Evolutionary conservation across 2,888 invertebrate species (phyloP), one percentile per base, ranked within the genome.

Genomic region (Acleris cristana): DNA sequence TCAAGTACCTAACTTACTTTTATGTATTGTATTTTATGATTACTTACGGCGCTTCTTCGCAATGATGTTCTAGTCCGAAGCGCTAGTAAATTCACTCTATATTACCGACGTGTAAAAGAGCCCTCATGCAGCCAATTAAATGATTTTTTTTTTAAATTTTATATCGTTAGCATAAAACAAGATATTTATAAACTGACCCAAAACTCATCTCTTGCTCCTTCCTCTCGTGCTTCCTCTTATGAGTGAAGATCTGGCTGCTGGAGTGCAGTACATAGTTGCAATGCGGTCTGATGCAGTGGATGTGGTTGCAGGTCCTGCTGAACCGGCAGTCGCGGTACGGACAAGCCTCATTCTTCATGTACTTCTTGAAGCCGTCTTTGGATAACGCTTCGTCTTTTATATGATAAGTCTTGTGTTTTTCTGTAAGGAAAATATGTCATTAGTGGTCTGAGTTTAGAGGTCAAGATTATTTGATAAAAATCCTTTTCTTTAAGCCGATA

Each of bases 371-470:
- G 19, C 99, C 99, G 84, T 99, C 99, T 72, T 97, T 95, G 51
- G 97, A 96, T 56, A 99, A 93, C 73, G 99, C 98, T 83, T 98
- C 98, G 90, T 99, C 99, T 89, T 99, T 99, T 82, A 99, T 97
- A 89, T 99, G 99, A 85, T 99, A 99, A 2, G 98, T 97, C 89
- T 99, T 99, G 94, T 99, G 99, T 92, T 99, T 99, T 91, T 99
- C 99, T 99, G 94, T 19, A 90, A 90, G 69, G 51, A 16, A 19
- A 51, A 51, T 34, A 34, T 2, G 14, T 18, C 6, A 18, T 40
- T 40, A 40, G 14, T 4, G 1, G 14, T 40, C 14, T 40, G 40
- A 14, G 14, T 40, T 14, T 40, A 40, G 5, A 34, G 3, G 12
- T 34, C 34, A 34, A 34, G 3, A 10, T 34, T 12, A 2, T 12